Conservation (phyloP, 2,888 invertebrate species). For the Hirtodrosophila confusa region DNA sequence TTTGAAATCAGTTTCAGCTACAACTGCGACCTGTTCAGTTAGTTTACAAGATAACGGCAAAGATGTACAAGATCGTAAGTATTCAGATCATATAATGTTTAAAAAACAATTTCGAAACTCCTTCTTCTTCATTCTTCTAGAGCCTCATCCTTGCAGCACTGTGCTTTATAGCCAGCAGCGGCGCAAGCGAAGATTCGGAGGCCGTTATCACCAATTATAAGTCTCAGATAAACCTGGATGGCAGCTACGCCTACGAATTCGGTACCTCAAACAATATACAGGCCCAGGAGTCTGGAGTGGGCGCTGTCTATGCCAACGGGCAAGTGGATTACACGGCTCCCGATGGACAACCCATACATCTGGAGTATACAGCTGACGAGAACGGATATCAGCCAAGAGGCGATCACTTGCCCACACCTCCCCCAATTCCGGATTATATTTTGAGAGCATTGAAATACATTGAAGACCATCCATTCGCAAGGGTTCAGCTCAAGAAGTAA, state of each 20-base stretch:
- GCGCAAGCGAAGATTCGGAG: constrained; percentile 65
- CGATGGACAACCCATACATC: constrained; percentile 74
- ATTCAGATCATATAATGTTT: background rate
- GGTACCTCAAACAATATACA: constrained; percentile 87
- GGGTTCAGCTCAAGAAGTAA: constrained; percentile 61
- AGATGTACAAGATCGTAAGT: constrained; percentile 75
- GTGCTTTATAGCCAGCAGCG: constrained; percentile 40
- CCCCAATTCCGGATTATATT: constrained; percentile 81
- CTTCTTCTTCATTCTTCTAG: constrained; percentile 23
- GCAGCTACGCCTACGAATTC: constrained; percentile 84
- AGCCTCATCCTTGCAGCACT: constrained; percentile 53
- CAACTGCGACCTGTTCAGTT: constrained; percentile 34
- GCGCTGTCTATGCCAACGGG: constrained; percentile 85
- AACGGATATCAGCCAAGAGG: constrained; percentile 82
- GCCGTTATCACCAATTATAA: constrained; percentile 67
- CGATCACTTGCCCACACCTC: constrained; percentile 82
- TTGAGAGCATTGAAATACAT: constrained; percentile 76
- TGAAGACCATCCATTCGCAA: constrained; percentile 75
- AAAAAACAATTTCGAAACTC: constrained; percentile 5
- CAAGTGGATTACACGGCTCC: constrained; percentile 76
- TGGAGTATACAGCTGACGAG: constrained; percentile 81
- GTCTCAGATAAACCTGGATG: constrained; percentile 81
- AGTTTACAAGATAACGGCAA: constrained; percentile 12
- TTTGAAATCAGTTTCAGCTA: constrained; percentile 64
- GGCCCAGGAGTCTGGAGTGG: constrained; percentile 85